Conservation (phyloP, 2,888 invertebrate species). For the Bellardia pandia region DNA sequence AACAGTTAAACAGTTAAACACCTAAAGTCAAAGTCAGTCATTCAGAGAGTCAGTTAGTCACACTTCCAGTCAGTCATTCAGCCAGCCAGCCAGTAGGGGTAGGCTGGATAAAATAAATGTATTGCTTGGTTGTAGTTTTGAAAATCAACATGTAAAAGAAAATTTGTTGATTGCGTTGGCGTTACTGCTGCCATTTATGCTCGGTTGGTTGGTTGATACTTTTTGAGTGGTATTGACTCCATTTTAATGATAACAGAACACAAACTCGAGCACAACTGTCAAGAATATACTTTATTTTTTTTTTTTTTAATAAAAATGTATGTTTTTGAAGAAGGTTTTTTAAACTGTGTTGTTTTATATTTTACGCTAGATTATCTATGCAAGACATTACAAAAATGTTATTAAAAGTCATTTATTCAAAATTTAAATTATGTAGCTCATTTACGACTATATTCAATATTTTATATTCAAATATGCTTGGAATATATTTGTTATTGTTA, state of each 20-base stretch:
- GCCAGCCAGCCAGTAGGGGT: neutral
- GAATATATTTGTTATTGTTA: neutral
- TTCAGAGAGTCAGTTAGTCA: neutral
- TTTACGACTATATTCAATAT: too few relatives aligned
- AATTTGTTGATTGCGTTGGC: conserved; percentile 8
- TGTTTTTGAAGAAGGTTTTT: neutral
- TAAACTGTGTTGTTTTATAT: neutral
- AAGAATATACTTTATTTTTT: neutral
- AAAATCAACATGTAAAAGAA: neutral
- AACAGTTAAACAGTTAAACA: conserved; percentile 41
- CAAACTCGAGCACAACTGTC: neutral
- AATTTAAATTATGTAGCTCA: too few relatives aligned
- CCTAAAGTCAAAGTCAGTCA: conserved; percentile 25
- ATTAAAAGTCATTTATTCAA: too few relatives aligned
- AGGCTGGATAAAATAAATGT: neutral
- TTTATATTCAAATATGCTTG: too few relatives aligned
- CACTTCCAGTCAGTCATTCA: neutral
- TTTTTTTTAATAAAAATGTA: neutral
- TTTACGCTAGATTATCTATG: too few relatives aligned
- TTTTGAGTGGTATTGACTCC: conserved; percentile 5
- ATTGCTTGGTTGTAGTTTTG: neutral
- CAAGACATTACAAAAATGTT: too few relatives aligned
- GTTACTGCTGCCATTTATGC: conserved; percentile 44
- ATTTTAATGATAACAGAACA: neutral
- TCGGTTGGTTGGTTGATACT: neutral